These are phyloP conservation scores for Leptopilina myrica DNA, from an alignment of 2,888 invertebrate species.

Conservation along the genomic window DNA sequence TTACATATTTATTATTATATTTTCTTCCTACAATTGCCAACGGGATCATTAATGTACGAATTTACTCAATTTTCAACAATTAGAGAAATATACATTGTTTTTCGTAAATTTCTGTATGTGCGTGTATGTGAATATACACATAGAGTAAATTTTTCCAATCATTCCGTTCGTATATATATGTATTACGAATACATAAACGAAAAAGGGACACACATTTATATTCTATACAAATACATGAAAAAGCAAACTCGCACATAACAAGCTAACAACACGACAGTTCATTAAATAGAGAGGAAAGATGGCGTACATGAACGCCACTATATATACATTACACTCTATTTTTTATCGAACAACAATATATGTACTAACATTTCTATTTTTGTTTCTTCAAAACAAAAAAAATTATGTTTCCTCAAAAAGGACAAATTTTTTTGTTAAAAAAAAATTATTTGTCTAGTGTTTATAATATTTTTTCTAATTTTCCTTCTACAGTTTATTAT, in stretches of 20 bases:
- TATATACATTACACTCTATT: slow-evolving; percentile 22
- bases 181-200: not conserved
- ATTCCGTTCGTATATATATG: not conserved
- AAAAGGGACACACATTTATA: slow-evolving; percentile 2
- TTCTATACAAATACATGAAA: not conserved
- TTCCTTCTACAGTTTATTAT: no score
- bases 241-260: slow-evolving; percentile 8
- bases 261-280: slow-evolving; percentile 43
- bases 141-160: slow-evolving; percentile 4
- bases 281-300: slow-evolving; percentile 52
- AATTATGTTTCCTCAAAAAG: no score
- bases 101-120: no score
- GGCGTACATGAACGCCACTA: slow-evolving; percentile 31
- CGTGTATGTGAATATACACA: no score
- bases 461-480: no score
- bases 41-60: no score
- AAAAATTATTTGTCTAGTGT: no score
- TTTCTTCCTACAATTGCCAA: not conserved
- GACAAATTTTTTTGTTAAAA: no score
- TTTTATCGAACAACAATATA: slow-evolving; percentile 48
- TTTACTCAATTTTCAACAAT: no score
- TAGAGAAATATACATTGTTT: no score
- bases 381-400: no score
- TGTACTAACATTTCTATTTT: not conserved
- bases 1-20: no score